A percentile compares a stretch with the other conserved stretches of the same genome.
phyloP scores from a whole-genome alignment of 2,888 invertebrate genomes.

The Limenitis camilla region DNA sequence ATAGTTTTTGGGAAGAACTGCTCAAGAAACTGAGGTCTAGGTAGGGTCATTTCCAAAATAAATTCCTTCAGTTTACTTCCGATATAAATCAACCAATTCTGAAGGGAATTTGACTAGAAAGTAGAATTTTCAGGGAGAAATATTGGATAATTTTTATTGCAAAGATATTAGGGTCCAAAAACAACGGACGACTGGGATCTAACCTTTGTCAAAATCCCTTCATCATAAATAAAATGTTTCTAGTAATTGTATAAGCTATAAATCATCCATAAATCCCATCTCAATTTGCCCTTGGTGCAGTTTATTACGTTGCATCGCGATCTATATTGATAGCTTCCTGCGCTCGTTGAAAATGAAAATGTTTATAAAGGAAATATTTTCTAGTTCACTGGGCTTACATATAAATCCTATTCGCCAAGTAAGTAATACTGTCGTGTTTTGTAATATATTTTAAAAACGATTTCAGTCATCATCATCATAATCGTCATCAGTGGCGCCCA shows the following conservation, averaged over 20 bases:
- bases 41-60: too few relatives aligned
- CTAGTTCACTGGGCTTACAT: background rate
- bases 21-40: too few relatives aligned
- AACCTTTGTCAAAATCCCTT: too few relatives aligned
- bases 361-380: background rate
- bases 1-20: too few relatives aligned
- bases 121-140: too few relatives aligned
- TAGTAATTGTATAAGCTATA: background rate
- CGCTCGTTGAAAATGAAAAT: constrained; percentile 7
- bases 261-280: background rate
- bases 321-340: constrained; percentile 48
- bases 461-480: too few relatives aligned
- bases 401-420: background rate
- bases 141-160: too few relatives aligned
- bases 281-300: constrained; percentile 34
- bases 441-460: background rate
- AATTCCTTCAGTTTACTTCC: too few relatives aligned
- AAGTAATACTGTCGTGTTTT: background rate
- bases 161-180: too few relatives aligned
- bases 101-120: background rate
- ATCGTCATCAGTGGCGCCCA: too few relatives aligned
- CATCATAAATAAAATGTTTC: background rate
- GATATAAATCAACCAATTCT: background rate
- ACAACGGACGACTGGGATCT: too few relatives aligned
- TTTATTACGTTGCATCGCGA: constrained; percentile 36